Evolutionary conservation across 2,113 vertebrate genomes (phyloP).

Genomic region (Synchiropus splendidus): DNA sequence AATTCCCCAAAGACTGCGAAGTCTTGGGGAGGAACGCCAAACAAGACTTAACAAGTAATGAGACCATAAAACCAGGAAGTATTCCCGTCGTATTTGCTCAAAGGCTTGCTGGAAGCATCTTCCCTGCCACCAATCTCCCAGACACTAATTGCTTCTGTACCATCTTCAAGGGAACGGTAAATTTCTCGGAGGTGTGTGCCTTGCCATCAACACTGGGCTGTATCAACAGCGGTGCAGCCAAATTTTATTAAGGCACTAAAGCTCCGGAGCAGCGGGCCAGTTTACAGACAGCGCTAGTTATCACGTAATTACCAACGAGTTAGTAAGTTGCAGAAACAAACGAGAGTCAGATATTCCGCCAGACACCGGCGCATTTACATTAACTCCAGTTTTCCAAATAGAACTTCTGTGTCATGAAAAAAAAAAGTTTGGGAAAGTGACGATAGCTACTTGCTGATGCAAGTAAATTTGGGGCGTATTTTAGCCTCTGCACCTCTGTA

Average conservation of each 20-base stretch:
- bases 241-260: constrained; percentile 54
- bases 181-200: constrained; percentile 61
- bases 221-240: constrained; percentile 46
- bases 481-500: too few species aligned
- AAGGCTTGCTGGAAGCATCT: constrained; percentile 52
- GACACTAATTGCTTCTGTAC: constrained; percentile 71
- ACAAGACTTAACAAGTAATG: constrained; percentile 64
- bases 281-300: constrained; percentile 23
- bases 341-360: constrained; percentile 3
- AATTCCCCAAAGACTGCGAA: constrained; percentile 48
- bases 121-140: constrained; percentile 63
- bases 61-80: constrained; percentile 59
- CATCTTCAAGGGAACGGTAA: constrained; percentile 62
- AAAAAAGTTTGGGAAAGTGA: too few species aligned
- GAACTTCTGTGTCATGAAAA: too few species aligned
- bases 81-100: constrained; percentile 61
- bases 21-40: constrained; percentile 54
- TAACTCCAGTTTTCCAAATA: too few species aligned
- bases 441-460: too few species aligned
- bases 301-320: constrained; percentile 5
- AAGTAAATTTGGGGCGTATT: too few species aligned
- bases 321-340: constrained; percentile 14
- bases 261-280: constrained; percentile 29
- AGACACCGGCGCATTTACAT: not conserved
- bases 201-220: constrained; percentile 41